Percentiles rank a stretch among this genome's conserved stretches.
Conservation (phyloP, 1,140 invertebrate species). For the Harpegnathos saltator region DNA sequence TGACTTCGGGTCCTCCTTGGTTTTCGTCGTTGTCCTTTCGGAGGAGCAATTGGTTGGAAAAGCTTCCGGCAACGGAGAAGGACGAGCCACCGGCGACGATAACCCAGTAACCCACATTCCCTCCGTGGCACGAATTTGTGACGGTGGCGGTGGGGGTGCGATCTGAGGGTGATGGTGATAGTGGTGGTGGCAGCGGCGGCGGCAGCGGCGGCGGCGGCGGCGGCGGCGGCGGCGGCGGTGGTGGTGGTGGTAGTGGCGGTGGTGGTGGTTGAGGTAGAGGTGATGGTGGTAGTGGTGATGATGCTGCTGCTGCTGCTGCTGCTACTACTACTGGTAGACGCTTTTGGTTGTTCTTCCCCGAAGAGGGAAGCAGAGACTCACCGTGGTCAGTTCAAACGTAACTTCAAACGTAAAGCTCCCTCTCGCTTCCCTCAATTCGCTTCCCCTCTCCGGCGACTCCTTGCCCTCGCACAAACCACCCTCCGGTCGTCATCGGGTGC, state of each 20-base stretch:
- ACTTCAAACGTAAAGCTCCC: slow-evolving; percentile 59
- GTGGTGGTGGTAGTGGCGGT: slow-evolving; percentile 26
- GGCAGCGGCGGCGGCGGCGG: slow-evolving; percentile 9
- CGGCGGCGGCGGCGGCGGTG: slow-evolving; percentile 28
- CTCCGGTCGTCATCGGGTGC: slow-evolving; percentile 44
- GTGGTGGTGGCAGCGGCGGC: slow-evolving; percentile 37
- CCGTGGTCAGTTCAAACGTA: slow-evolving; percentile 48
- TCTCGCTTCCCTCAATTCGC: background rate
- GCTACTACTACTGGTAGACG: slow-evolving; percentile 14
- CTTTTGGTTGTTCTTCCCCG: slow-evolving; percentile 54
- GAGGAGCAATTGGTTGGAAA: slow-evolving; percentile 78
- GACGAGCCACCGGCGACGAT: slow-evolving; percentile 73
- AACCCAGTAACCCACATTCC: slow-evolving; percentile 80
- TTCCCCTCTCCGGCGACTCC: background rate
- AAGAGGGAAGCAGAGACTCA: slow-evolving; percentile 55
- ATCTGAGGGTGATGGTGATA: slow-evolving; percentile 41
- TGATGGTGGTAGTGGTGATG: too few relatives aligned
- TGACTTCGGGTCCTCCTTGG: slow-evolving; percentile 14
- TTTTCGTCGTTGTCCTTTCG: slow-evolving; percentile 67
- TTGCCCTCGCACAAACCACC: background rate
- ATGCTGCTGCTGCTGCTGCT: too few relatives aligned
- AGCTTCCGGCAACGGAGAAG: slow-evolving; percentile 69
- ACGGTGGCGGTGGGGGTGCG: slow-evolving; percentile 34
- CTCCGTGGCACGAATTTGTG: slow-evolving; percentile 33
- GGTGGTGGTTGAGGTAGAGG: too few relatives aligned